These are phyloP conservation scores for Epistrophella euchroma DNA, from an alignment of 2,888 invertebrate genomes.

Conservation along the genomic window DNA sequence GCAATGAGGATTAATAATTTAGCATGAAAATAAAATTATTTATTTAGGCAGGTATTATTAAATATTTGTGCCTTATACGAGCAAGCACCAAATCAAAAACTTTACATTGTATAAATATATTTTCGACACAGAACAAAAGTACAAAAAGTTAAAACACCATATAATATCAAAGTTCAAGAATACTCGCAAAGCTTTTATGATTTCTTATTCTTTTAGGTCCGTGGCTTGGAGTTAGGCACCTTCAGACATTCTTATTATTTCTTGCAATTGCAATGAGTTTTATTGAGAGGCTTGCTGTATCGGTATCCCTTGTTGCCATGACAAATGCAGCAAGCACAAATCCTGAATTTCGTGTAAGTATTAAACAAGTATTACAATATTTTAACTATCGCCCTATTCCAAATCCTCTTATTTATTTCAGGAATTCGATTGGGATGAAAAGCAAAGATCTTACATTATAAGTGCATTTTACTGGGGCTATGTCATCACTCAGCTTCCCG, in stretches of 20 bases:
- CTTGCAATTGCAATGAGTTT: constrained; percentile 86
- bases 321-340: constrained; percentile 83
- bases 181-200: not conserved
- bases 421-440: constrained; percentile 82
- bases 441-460: constrained; percentile 85
- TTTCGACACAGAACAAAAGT: no score
- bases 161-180: no score
- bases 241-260: constrained; percentile 87
- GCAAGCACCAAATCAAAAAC: no score
- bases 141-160: no score
- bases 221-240: constrained; percentile 86
- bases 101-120: no score
- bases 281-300: constrained; percentile 87
- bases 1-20: no score
- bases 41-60: no score
- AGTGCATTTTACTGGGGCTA: constrained; percentile 88
- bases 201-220: constrained; percentile 81
- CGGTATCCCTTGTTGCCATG: constrained; percentile 89
- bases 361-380: not conserved
- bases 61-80: no score
- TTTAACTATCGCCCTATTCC: not conserved
- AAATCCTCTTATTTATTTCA: not conserved
- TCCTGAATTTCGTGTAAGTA: constrained; percentile 83
- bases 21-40: no score
- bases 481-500: constrained; percentile 85